These are phyloP conservation scores for Amaurobius ferox DNA, from an alignment of 2,888 invertebrate genomes.

Conservation along the genomic window DNA sequence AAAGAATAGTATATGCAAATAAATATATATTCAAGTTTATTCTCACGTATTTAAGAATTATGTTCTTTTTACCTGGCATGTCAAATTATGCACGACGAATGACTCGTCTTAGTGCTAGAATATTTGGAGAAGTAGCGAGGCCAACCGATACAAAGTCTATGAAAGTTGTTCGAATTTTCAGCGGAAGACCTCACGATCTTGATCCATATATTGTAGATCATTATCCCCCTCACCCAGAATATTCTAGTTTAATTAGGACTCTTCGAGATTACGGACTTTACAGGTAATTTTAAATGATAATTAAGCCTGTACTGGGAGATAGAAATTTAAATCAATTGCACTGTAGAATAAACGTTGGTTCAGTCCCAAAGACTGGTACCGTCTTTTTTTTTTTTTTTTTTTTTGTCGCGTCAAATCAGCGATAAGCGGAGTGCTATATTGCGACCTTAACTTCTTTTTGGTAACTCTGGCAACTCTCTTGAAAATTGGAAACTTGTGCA, in stretches of 20 bases:
- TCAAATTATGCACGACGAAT: conserved; percentile 89
- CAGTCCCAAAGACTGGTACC: no score
- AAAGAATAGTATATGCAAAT: no score
- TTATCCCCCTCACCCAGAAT: conserved; percentile 91
- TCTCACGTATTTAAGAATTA: no score
- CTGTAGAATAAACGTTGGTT: no score
- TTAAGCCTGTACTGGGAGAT: neutral
- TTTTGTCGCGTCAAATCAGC: no score
- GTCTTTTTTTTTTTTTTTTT: neutral
- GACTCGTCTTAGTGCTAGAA: conserved; percentile 89
- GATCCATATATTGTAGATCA: conserved; percentile 86
- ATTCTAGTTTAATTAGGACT: conserved; percentile 84
- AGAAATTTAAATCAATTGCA: no score
- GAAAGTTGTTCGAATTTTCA: conserved; percentile 88
- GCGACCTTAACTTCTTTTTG: no score
- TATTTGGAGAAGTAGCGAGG: conserved; percentile 91
- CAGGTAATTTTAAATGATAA: conserved; percentile 80
- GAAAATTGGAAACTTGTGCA: no score
- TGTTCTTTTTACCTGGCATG: conserved; percentile 63
- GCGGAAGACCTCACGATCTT: conserved; percentile 85
- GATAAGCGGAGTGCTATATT: no score
- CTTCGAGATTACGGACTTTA: conserved; percentile 87
- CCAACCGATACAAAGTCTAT: conserved; percentile 86
- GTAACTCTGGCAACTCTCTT: no score
- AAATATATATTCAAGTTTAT: no score